Percentiles rank a stretch among this genome's conserved stretches.
Evolutionary conservation across 1,140 invertebrate genomes (phyloP).

Genomic region (Gryllus bimaculatus): DNA sequence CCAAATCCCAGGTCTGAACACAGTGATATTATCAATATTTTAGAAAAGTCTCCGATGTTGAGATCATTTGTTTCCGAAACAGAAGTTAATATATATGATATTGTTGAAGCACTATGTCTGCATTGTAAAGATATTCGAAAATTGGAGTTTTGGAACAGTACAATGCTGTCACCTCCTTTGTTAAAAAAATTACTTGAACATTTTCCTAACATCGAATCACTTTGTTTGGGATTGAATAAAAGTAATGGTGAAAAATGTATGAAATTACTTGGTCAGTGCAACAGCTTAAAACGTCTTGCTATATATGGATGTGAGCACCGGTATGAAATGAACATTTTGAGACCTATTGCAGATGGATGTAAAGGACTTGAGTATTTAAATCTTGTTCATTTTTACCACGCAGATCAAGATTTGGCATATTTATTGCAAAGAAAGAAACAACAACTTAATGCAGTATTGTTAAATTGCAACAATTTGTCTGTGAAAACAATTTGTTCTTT

Average conservation of each 20-base stretch:
- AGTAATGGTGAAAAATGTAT: not conserved
- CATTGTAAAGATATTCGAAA: slow-evolving; percentile 9
- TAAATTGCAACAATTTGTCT: not conserved
- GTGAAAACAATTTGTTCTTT: not conserved
- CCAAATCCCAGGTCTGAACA: not conserved
- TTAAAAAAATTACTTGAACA: not conserved
- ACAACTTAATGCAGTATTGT: not conserved
- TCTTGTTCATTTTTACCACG: not conserved
- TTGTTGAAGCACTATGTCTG: slow-evolving; percentile 2
- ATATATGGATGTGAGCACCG: not conserved
- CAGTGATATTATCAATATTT: not conserved
- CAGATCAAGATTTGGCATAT: not conserved
- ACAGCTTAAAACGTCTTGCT: not conserved
- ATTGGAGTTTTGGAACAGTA: not conserved
- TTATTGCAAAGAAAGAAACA: not conserved
- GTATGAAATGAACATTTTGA: not conserved
- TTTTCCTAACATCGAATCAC: not conserved
- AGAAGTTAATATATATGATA: not conserved
- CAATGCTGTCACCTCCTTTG: not conserved
- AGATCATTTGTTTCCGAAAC: slow-evolving; percentile 7
- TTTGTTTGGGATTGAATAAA: not conserved
- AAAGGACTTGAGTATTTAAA: not conserved
- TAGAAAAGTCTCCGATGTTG: not conserved
- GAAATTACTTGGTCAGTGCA: not conserved
- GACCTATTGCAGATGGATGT: not conserved